phyloP scores from a whole-genome alignment of 2,888 invertebrate species.

The Lasioglossum vierecki region DNA sequence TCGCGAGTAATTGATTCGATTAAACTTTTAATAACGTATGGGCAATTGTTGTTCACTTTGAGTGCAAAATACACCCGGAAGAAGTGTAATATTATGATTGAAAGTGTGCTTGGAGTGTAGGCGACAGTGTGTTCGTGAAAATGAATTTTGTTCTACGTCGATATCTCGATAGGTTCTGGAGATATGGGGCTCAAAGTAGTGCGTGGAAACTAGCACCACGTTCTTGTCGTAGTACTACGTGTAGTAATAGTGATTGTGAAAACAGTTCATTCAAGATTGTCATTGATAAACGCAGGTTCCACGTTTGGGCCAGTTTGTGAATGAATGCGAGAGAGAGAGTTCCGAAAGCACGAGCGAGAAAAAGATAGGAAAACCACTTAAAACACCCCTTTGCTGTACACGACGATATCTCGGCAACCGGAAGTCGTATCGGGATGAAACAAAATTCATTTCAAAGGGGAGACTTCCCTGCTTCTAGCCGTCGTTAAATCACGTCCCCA shows the following conservation, averaged over 20 bases:
- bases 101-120: not conserved
- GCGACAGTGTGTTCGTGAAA: not conserved
- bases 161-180: not conserved
- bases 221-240: not conserved
- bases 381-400: not conserved
- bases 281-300: not conserved
- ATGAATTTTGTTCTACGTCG: not conserved
- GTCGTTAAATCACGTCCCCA: not conserved
- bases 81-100: slow-evolving; percentile 1
- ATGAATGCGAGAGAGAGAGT: not conserved
- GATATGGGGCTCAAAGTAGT: not conserved
- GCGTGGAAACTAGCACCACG: not conserved
- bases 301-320: not conserved
- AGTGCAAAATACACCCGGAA: slow-evolving; percentile 1
- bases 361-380: not conserved
- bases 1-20: not conserved
- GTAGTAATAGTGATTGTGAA: not conserved
- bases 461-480: not conserved
- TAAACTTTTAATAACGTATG: not conserved
- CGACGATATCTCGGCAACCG: slow-evolving; percentile 5
- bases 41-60: not conserved
- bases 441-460: slow-evolving; percentile 5
- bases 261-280: not conserved
- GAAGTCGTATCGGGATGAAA: slow-evolving; percentile 9
- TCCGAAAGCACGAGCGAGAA: not conserved